Percentiles rank a stretch among this genome's conserved stretches.
phyloP scores from a whole-genome alignment of 2,888 invertebrate species.

The Cephus rjabovi region DNA sequence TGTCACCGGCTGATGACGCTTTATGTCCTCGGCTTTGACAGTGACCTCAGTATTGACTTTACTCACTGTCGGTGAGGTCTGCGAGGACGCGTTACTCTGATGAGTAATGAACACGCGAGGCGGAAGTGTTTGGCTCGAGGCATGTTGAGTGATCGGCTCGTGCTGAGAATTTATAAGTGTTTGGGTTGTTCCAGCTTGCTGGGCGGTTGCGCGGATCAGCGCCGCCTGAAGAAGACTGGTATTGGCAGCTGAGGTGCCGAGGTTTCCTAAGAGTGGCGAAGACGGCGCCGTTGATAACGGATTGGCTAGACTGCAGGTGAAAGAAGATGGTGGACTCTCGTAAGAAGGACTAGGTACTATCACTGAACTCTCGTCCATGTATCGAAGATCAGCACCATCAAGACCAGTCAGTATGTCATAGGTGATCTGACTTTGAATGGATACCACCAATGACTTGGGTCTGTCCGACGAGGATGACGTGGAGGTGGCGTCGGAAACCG shows the following conservation, averaged over 20 bases:
- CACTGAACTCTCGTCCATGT: conserved; percentile 92
- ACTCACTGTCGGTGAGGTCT: conserved; percentile 66
- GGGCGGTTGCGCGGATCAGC: conserved; percentile 75
- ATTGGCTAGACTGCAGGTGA: conserved; percentile 61
- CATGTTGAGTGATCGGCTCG: conserved; percentile 52
- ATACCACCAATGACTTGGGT: conserved; percentile 58
- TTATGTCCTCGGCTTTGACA: conserved; percentile 72
- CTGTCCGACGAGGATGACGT: conserved; percentile 55
- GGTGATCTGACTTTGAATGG: conserved; percentile 71
- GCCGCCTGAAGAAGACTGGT: conserved; percentile 81
- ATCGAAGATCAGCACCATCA: conserved; percentile 88
- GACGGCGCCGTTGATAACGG: conserved; percentile 71
- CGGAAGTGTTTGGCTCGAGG: conserved; percentile 62
- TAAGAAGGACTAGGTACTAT: conserved; percentile 82
- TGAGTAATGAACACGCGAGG: conserved; percentile 63
- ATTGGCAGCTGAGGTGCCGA: conserved; percentile 68
- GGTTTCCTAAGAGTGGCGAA: conserved; percentile 71
- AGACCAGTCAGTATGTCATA: conserved; percentile 83
- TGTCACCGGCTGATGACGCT: conserved; percentile 70
- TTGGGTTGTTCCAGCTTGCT: conserved; percentile 67
- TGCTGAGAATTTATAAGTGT: conserved; percentile 22
- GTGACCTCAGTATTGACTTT: conserved; percentile 81
- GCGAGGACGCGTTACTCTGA: conserved; percentile 59
- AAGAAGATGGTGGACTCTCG: conserved; percentile 81
- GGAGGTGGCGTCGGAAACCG: conserved; percentile 74